A percentile compares a stretch with the other conserved stretches of the same genome.
These are phyloP conservation scores for Sphaeramia orbicularis DNA, from an alignment of 2,797 vertebrate species.

Conservation along the genomic window DNA sequence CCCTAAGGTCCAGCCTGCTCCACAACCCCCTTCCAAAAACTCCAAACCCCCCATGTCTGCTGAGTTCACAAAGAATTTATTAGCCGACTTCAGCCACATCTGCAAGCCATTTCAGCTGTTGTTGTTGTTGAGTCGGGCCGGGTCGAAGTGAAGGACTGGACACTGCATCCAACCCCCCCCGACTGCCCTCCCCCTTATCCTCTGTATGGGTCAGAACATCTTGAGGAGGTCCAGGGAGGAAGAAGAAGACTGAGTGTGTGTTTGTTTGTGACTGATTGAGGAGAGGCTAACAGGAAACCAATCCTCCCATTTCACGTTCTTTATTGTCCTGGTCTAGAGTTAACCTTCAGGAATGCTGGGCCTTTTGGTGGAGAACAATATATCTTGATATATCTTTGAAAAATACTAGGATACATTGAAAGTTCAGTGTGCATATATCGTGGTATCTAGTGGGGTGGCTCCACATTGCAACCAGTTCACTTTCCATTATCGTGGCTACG, in stretches of 20 bases:
- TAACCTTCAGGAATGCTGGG: slow-evolving; percentile 20
- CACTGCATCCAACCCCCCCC: slow-evolving; percentile 45
- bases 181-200: background rate
- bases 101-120: slow-evolving; percentile 81
- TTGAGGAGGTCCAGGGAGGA: slow-evolving; percentile 51
- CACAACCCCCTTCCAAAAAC: slow-evolving; percentile 12
- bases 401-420: too few species aligned
- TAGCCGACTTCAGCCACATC: slow-evolving; percentile 77
- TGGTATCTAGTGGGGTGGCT: too few species aligned
- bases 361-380: too few species aligned
- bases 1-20: slow-evolving; percentile 40
- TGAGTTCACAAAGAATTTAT: slow-evolving; percentile 77
- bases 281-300: slow-evolving; percentile 49
- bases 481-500: too few species aligned
- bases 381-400: too few species aligned
- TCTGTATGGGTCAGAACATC: slow-evolving; percentile 57
- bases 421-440: too few species aligned
- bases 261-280: slow-evolving; percentile 4
- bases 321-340: slow-evolving; percentile 56
- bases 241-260: slow-evolving; percentile 9
- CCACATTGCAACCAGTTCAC: too few species aligned
- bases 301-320: slow-evolving; percentile 69
- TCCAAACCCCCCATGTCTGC: slow-evolving; percentile 26
- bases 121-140: slow-evolving; percentile 72
- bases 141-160: slow-evolving; percentile 64